Evolutionary conservation across 2,113 vertebrate genomes (phyloP), one percentile per base, ranked within the genome.

Genomic region (Ceuthmochares aereus): DNA sequence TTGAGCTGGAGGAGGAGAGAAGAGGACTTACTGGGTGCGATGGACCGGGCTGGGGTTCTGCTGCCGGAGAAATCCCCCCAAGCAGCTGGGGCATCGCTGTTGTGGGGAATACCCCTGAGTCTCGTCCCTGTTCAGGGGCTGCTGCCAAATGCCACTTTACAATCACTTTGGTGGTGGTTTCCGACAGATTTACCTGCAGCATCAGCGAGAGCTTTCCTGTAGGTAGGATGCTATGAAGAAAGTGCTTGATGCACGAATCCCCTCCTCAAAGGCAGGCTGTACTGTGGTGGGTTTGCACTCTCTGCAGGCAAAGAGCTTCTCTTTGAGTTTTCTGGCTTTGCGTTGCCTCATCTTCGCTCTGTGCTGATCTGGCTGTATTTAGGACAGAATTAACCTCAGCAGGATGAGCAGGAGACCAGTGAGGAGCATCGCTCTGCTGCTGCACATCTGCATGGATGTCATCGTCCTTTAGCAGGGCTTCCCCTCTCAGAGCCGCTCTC

Each of bases 401-500:
- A 12, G 43, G 45, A 68, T 45, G 77, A 89, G 75, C 45, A 34
- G 52, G 62, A 49, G 43, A 84, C 72, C 47, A 14, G 59, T 0
- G 3, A 86, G 43, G 75, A 81, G 67, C 64, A 54, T 85, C 7
- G 2, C 51, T 62, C 45, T 69, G 87, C 67, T 74, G 73, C 68
- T 67, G 51, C 2, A 4, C 0, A 1, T 45, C 79, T 3, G 0
- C 12, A 20, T 0, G 9, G 42, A 25, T 62, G 63, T 62, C 56
- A 21, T 21, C 0, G 0, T 47, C 72, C 59, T 84, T 55, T 25
- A 12, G 18, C 79, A 52, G 63, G 6, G 0, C 42, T 26, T 74
- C 40, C 32, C 43, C 23, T 12, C 49, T 84, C 55, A n/a, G 20
- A 90, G 47, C 67, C 60, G 18, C 10, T 75, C 74, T 80, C 67